A percentile compares a stretch with the other conserved stretches of the same genome.
Conservation (phyloP, 2,888 invertebrate genomes). For the Drosophila leonis region DNA sequence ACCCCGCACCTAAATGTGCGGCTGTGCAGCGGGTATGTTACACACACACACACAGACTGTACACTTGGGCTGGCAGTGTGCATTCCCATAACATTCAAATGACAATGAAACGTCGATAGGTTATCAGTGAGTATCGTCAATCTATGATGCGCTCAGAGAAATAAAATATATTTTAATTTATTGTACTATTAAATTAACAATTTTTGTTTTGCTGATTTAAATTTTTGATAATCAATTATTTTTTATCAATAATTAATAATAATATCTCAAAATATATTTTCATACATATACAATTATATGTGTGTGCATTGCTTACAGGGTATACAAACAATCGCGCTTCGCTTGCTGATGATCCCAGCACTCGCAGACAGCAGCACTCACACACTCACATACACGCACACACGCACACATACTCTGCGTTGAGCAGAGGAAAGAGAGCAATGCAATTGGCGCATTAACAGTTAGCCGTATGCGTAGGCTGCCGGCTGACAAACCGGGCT, state of each 20-base stretch:
- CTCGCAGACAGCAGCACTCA: conserved; percentile 12
- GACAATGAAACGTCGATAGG: neutral
- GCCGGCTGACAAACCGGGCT: conserved; percentile 37
- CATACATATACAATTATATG: no score
- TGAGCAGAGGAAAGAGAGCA: conserved; percentile 42
- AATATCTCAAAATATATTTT: neutral
- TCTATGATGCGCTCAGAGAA: neutral
- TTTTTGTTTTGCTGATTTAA: neutral
- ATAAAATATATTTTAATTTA: neutral
- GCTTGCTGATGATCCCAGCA: neutral
- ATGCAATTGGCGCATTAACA: conserved; percentile 43
- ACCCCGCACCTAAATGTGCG: conserved; percentile 26
- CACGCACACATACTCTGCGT: neutral
- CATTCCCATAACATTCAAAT: neutral
- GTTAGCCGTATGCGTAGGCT: conserved; percentile 60
- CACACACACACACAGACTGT: neutral
- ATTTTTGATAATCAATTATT: neutral
- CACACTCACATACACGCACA: conserved; percentile 7
- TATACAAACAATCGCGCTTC: conserved; percentile 2
- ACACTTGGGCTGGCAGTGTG: neutral
- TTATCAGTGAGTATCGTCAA: neutral
- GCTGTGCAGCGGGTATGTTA: conserved; percentile 17
- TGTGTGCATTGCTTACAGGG: conserved; percentile 26
- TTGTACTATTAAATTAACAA: neutral
- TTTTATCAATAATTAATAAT: neutral